phyloP scores from a whole-genome alignment of 2,113 vertebrate species.

The Pungitius pungitius region DNA sequence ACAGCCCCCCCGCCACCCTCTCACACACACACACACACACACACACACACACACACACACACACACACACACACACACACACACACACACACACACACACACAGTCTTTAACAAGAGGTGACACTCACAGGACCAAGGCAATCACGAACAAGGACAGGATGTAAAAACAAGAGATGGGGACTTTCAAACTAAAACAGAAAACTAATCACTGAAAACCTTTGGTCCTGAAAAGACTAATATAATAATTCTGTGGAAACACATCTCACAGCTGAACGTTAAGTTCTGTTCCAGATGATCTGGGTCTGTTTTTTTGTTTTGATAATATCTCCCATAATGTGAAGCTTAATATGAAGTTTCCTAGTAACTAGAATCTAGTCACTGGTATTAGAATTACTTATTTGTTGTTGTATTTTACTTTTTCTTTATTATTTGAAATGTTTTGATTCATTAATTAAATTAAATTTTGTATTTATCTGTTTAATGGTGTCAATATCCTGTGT shows the following conservation, averaged over 20 bases:
- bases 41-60: background rate
- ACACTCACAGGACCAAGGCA: background rate
- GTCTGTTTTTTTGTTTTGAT: no score
- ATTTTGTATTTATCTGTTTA: background rate
- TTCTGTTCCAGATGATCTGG: background rate
- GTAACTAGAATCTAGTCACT: background rate
- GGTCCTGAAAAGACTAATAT: no score
- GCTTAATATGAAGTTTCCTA: background rate
- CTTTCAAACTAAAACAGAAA: background rate
- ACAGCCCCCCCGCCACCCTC: background rate
- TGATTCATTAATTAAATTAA: background rate
- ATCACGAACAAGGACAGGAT: no score
- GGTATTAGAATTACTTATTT: background rate
- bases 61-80: background rate
- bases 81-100: background rate
- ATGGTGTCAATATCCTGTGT: background rate
- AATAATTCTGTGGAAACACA: background rate
- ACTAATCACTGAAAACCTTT: no score
- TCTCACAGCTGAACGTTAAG: background rate
- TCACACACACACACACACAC: no score
- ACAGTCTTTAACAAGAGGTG: slow-evolving; percentile 17
- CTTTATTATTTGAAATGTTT: background rate
- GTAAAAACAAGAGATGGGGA: background rate
- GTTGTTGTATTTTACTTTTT: background rate
- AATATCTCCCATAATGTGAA: no score